Conservation (phyloP, 2,888 invertebrate genomes). For the Phaedon cochleariae region DNA sequence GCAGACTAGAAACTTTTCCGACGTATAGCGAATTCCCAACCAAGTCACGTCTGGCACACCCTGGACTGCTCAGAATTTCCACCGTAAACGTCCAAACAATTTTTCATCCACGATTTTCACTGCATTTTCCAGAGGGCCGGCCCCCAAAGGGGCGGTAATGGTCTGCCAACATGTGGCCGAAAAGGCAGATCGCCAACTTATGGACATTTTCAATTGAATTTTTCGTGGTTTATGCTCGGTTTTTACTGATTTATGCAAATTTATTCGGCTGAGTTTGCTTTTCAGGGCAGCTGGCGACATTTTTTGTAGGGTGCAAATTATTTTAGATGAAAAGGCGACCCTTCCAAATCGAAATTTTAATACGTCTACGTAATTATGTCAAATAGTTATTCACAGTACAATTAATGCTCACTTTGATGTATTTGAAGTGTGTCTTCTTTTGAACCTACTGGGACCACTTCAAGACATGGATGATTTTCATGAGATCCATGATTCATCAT, state of each 20-base stretch:
- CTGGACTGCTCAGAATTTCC: slow-evolving; percentile 57
- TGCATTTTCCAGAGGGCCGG: slow-evolving; percentile 59
- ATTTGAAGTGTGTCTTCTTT: too few relatives aligned
- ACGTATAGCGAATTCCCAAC: slow-evolving; percentile 39
- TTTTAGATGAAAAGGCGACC: neutral
- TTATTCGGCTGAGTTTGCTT: neutral
- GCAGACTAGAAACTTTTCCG: neutral
- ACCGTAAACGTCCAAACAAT: slow-evolving; percentile 62
- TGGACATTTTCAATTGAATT: slow-evolving; percentile 38
- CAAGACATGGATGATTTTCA: too few relatives aligned
- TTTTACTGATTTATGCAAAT: neutral
- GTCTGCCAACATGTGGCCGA: slow-evolving; percentile 57
- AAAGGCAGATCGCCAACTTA: slow-evolving; percentile 56
- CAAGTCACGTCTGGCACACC: slow-evolving; percentile 60
- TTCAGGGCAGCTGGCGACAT: neutral
- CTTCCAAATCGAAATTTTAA: neutral
- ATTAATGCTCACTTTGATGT: too few relatives aligned
- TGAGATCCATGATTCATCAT: too few relatives aligned
- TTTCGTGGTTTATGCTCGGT: neutral
- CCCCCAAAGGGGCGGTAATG: slow-evolving; percentile 54
- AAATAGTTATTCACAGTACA: too few relatives aligned
- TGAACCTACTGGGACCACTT: too few relatives aligned
- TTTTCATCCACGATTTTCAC: slow-evolving; percentile 63
- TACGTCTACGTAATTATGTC: too few relatives aligned
- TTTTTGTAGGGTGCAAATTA: neutral